Evolutionary conservation across 2,888 invertebrate genomes (phyloP).

Genomic region (Megalurothrips usitatus): DNA sequence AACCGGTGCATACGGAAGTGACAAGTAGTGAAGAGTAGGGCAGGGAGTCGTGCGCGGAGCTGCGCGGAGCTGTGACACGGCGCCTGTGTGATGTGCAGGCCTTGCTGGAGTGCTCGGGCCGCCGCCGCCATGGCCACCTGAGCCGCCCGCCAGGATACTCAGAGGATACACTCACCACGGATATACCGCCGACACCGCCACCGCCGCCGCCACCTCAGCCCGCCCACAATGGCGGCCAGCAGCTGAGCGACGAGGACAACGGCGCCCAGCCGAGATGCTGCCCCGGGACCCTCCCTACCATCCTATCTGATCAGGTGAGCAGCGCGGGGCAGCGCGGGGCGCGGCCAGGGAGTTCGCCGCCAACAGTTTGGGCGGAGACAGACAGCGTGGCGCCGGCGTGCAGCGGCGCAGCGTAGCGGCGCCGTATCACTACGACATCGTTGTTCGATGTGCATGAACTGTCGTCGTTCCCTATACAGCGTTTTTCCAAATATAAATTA

Average conservation of each 20-base stretch:
- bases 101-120: neutral
- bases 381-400: no score
- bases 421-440: neutral
- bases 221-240: neutral
- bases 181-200: neutral
- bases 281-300: constrained; percentile 18
- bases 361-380: no score
- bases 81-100: neutral
- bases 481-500: no score
- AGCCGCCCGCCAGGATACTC: neutral
- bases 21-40: no score
- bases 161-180: neutral
- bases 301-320: constrained; percentile 15
- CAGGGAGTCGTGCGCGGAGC: neutral
- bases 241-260: neutral
- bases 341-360: neutral
- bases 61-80: neutral
- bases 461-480: no score
- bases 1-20: no score
- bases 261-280: neutral
- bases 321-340: neutral
- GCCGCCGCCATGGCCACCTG: neutral
- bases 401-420: no score
- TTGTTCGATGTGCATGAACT: no score
- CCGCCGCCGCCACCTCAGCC: no score